These are phyloP conservation scores for Yoshiicerus persimilis DNA, from an alignment of 1,140 invertebrate species.

Conservation along the genomic window DNA sequence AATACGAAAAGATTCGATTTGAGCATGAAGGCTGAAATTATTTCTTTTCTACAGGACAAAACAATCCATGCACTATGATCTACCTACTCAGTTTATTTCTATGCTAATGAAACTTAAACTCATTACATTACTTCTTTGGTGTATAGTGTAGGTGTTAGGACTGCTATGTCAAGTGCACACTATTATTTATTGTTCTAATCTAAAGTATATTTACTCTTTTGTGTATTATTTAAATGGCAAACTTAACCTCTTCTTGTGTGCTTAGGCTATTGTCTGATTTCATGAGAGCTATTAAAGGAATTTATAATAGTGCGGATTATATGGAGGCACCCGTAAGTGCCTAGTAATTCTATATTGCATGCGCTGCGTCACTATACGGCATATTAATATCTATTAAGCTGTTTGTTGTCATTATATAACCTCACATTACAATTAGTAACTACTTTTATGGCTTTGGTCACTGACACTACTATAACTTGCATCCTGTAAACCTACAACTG, in stretches of 20 bases:
- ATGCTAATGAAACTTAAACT: background rate
- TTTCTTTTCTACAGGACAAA: background rate
- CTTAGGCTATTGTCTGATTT: background rate
- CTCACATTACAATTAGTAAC: background rate
- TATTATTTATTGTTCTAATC: background rate
- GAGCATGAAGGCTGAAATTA: conserved; percentile 3
- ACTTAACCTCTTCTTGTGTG: background rate
- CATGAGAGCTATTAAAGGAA: too few species aligned
- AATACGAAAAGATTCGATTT: background rate
- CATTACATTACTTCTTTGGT: background rate
- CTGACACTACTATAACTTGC: background rate
- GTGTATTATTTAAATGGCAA: background rate
- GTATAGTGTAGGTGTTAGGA: background rate
- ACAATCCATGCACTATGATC: background rate
- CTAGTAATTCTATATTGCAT: background rate
- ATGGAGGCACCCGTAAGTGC: too few species aligned
- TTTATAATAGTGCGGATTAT: too few species aligned
- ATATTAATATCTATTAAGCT: too few species aligned
- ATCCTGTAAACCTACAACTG: too few species aligned
- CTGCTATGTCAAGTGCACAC: background rate
- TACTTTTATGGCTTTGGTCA: background rate
- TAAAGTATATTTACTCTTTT: background rate
- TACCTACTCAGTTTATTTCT: background rate
- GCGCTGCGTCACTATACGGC: too few species aligned
- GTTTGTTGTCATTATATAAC: too few species aligned